Evolutionary conservation across 2,888 invertebrate species (phyloP).

Genomic region (Agrochola macilenta): DNA sequence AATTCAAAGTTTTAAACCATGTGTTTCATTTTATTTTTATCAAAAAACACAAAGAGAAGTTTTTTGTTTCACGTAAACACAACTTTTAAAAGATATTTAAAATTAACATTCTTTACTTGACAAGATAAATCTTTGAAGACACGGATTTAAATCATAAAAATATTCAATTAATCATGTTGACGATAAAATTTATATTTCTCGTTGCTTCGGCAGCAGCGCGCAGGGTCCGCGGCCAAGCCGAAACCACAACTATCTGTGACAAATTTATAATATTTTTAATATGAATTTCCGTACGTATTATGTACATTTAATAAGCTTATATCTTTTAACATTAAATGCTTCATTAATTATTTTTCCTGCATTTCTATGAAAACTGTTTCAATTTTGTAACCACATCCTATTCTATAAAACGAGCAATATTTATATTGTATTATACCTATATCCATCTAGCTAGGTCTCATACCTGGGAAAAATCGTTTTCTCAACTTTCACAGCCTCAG

Average conservation of each 20-base stretch:
- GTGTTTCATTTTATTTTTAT: too few relatives aligned
- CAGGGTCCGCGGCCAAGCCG: neutral
- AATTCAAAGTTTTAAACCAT: too few relatives aligned
- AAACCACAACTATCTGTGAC: slow-evolving; percentile 13
- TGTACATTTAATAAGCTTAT: neutral
- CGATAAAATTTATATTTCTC: neutral
- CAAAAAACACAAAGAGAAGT: too few relatives aligned
- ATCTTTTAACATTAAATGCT: neutral
- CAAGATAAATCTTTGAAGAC: neutral
- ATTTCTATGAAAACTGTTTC: neutral
- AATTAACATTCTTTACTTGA: too few relatives aligned
- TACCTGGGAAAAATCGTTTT: too few relatives aligned
- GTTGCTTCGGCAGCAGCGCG: neutral
- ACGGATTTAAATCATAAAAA: neutral
- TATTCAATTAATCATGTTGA: neutral
- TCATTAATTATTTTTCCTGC: too few relatives aligned
- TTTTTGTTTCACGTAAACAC: too few relatives aligned
- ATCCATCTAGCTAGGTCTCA: too few relatives aligned
- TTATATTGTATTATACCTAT: too few relatives aligned
- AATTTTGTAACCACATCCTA: neutral
- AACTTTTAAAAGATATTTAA: too few relatives aligned
- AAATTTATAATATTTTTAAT: neutral
- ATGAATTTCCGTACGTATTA: neutral
- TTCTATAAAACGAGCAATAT: too few relatives aligned
- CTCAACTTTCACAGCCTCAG: too few relatives aligned